Conservation (phyloP, 2,888 invertebrate species). For the Eupithecia subumbrata region DNA sequence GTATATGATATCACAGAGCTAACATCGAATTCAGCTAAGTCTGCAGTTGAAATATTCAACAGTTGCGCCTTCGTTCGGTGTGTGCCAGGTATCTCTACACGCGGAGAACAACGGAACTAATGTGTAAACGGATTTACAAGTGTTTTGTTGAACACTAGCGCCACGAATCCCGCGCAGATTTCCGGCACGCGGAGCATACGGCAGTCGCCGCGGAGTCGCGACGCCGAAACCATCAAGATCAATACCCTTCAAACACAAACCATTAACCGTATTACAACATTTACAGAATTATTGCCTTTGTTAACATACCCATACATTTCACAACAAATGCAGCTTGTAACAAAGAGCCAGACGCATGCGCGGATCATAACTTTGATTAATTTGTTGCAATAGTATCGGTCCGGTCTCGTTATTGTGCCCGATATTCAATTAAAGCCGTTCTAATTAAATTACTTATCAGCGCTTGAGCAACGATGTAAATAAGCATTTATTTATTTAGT, state of each 20-base stretch:
- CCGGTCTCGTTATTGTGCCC: conserved; percentile 60
- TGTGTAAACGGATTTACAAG: conserved; percentile 14
- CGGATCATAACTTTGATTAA: conserved; percentile 70
- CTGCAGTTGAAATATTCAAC: conserved; percentile 41
- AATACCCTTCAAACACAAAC: conserved; percentile 49
- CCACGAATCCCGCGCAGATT: background rate
- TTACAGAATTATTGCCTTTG: conserved; percentile 61
- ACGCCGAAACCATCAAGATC: conserved; percentile 38
- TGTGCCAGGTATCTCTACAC: conserved; percentile 3
- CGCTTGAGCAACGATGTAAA: conserved; percentile 70
- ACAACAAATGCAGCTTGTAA: conserved; percentile 54
- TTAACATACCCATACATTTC: conserved; percentile 53
- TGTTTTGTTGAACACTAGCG: conserved; percentile 5
- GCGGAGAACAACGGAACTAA: background rate
- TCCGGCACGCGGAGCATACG: conserved; percentile 10
- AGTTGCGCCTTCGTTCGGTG: conserved; percentile 22
- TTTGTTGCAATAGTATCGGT: conserved; percentile 61
- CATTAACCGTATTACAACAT: conserved; percentile 49
- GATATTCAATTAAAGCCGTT: conserved; percentile 73
- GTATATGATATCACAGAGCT: conserved; percentile 38
- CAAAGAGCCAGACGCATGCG: conserved; percentile 56
- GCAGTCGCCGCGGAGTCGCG: conserved; percentile 12
- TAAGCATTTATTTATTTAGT: conserved; percentile 76
- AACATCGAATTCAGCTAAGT: conserved; percentile 41
- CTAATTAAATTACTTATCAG: conserved; percentile 78